Base-by-base conservation (phyloP, 2,113 vertebrate genomes). In the Australoheros scitulus region DNA sequence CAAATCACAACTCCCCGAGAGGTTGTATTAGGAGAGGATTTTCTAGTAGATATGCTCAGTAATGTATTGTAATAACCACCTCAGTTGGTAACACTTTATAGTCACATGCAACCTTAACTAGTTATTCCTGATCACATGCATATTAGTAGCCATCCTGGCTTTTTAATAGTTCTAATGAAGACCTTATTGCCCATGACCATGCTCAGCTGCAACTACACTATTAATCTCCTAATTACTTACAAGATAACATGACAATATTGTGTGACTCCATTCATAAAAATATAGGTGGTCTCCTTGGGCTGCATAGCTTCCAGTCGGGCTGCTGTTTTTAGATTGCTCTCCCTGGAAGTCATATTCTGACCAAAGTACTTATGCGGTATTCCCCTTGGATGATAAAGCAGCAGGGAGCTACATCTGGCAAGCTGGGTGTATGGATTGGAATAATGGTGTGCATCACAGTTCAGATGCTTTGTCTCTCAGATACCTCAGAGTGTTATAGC, bases 31-130 rank as follows among this genome's bases (percentile, higher is more conserved):
- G 26, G 65, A 29, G 10, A 72, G 24, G 17, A 20, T 13, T 72
- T 72, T 72, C 17, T 18, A 13, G 24, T 52, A 24, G 50, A 29
- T 70, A 29, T 50, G 43, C 43, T 50, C 43, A 70, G 41, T 29
- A 3, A 70, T 50, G 41, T 50, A 2, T 50, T 70, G 18, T 70
- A 18, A 47, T 29, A 18, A 70, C 9, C 64, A 50, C 41, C 15
- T 7, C 41, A 50, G 15, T 70, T 22, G 26, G 41, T 29, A 29
- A 70, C 64, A 70, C 24, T 50, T 70, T 50, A 15, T 70, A 50
- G 18, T 70, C 24, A 50, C 5, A 50, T 18, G 26, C 3, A 68
- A 18, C 64, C 11, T 43, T 43, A 3, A 0, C 9, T 70, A 0
- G 22, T 70, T 70, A 70, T 47, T 70, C 0, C 0, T 29, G 47